These are phyloP conservation scores for Rhinella marina DNA, from an alignment of 2,797 vertebrate genomes.

Conservation along the genomic window DNA sequence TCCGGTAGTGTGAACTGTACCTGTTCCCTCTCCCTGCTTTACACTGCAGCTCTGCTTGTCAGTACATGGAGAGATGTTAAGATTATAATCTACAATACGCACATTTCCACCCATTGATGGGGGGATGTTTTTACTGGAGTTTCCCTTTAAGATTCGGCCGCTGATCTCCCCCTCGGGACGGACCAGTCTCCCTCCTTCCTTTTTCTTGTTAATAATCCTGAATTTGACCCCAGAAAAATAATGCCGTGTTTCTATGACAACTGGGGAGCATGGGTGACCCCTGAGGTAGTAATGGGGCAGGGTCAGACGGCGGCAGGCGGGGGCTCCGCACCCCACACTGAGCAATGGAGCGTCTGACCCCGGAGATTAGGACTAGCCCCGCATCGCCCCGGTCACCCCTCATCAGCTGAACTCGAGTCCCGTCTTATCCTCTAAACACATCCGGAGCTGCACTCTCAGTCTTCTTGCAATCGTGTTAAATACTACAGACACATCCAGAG, in stretches of 20 bases:
- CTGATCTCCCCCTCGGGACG: background rate
- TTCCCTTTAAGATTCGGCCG: no score
- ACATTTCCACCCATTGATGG: no score
- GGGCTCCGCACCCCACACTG: background rate
- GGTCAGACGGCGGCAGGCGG: constrained; percentile 3
- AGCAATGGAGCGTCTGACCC: background rate
- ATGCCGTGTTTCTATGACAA: constrained; percentile 14
- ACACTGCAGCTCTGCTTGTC: background rate
- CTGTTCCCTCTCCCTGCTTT: no score
- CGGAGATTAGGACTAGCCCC: background rate
- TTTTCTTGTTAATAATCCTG: background rate
- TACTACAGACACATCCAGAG: background rate
- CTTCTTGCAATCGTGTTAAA: background rate
- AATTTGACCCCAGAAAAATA: constrained; percentile 15
- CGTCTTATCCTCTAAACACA: background rate
- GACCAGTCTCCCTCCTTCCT: background rate
- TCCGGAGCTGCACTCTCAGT: background rate
- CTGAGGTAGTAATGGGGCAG: background rate
- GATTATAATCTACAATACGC: no score
- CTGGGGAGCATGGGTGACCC: background rate
- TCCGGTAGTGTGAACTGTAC: background rate
- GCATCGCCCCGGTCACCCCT: no score
- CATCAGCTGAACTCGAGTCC: no score
- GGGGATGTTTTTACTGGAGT: no score
- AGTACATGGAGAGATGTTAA: no score